A percentile compares a stretch with the other conserved stretches of the same genome.
phyloP scores from a whole-genome alignment of 2,797 vertebrate species.

The Dermochelys coriacea region DNA sequence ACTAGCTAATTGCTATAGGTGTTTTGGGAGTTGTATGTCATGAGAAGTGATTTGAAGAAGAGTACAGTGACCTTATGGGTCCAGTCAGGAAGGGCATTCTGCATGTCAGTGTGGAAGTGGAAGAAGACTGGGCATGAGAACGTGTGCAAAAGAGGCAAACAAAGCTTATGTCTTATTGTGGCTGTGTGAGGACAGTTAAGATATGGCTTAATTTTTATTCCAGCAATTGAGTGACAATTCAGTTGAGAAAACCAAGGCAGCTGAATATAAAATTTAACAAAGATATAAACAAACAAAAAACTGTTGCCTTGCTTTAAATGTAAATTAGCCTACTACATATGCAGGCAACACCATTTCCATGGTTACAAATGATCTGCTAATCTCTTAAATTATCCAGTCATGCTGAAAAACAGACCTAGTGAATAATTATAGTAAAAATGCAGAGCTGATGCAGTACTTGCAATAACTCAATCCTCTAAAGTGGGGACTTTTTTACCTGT shows the following conservation, averaged over 20 bases:
- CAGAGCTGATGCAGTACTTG: constrained; percentile 43
- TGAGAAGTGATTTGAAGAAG: neutral
- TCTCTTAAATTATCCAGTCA: constrained; percentile 77
- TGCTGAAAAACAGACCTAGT: constrained; percentile 65
- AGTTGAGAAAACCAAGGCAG: constrained; percentile 65
- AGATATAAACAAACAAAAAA: constrained; percentile 74
- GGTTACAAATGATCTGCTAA: constrained; percentile 80
- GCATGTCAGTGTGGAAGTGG: neutral
- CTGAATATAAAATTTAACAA: constrained; percentile 75
- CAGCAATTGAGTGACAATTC: constrained; percentile 27
- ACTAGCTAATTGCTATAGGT: neutral
- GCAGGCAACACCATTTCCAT: constrained; percentile 76
- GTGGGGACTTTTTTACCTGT: neutral
- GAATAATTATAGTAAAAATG: constrained; percentile 67
- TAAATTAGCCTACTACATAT: constrained; percentile 77
- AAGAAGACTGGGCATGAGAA: neutral
- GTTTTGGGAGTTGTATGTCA: neutral
- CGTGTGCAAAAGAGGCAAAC: neutral
- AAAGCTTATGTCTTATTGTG: neutral
- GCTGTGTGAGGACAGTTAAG: neutral
- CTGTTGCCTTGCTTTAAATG: constrained; percentile 64
- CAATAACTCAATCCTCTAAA: constrained; percentile 26
- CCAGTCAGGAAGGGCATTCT: neutral
- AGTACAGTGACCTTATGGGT: neutral
- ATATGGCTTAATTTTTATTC: neutral